Evolutionary conservation across 2,797 vertebrate genomes (phyloP), one percentile per base, ranked within the genome.

Genomic region (Spinus olivaceus): DNA sequence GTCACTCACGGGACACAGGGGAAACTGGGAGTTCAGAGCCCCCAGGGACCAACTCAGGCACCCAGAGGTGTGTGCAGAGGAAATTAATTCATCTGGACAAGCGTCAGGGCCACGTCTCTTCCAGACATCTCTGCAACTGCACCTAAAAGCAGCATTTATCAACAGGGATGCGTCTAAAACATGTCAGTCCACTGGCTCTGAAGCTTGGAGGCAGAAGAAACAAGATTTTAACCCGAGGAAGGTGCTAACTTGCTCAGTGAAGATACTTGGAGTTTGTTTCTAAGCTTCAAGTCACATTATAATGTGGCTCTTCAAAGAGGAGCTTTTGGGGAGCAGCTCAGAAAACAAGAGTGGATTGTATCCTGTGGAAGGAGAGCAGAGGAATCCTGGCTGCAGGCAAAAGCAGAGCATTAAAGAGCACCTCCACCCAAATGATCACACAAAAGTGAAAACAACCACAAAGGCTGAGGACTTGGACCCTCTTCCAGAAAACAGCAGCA

Each of bases 21-120:
- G 2, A 2, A 35, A 25, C 54, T 8, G 6, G 4, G n/a, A 33
- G 33, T 20, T 28, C 39, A 54, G 28, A 92, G 69, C 6, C 30
- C 35, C 54, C 69, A 22, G 28, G 24, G 67, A 64, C 32, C 37
- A 51, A 27, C 15, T 16, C 73, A 18, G 47, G 63, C 25, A 71
- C 54, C 49, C 85, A 59, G 54, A 79, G 37, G 28, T 37, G 67
- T 1, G 6, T 15, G 25, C 2, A 6, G 33, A 86, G 35, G n/a
- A 60, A 86, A 64, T 6, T 8, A 22, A 69, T 74, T 72, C 22
- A 63, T 56, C 17, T 21, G 64, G 46, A 63, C 25, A 27, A 60
- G 63, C 1, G 0, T 23, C 37, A 47, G 14, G 32, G 82, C 37
- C 27, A 14, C 0, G 0, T 41, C 37, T 41, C n/a, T 63, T 33